A percentile compares a stretch with the other conserved stretches of the same genome.
phyloP scores from a whole-genome alignment of 1,140 invertebrate species.

The Bombus sylvicola region DNA sequence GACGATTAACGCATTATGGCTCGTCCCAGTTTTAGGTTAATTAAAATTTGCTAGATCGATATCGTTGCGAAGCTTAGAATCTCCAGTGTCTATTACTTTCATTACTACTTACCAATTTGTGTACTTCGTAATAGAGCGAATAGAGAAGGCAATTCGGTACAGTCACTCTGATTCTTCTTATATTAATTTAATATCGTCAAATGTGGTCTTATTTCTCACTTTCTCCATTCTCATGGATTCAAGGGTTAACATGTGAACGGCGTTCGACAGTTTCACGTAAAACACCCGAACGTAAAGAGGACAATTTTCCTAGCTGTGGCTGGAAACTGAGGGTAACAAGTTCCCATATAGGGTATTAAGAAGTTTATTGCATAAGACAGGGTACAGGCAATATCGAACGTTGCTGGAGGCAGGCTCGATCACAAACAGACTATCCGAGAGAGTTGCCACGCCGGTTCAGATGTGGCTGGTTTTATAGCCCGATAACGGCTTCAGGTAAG shows the following conservation, averaged over 20 bases:
- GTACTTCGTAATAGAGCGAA: no score
- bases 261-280: no score
- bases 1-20: background rate
- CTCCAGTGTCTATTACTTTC: no score
- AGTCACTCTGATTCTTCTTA: no score
- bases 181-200: no score
- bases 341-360: background rate
- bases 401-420: background rate
- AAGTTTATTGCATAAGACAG: slow-evolving; percentile 11
- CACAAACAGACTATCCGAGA: slow-evolving; percentile 27
- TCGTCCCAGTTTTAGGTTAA: background rate
- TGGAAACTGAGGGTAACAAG: no score
- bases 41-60: background rate
- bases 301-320: background rate
- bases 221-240: background rate
- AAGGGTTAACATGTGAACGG: background rate
- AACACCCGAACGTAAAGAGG: background rate
- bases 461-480: slow-evolving; percentile 48
- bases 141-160: no score
- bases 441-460: background rate
- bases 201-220: no score
- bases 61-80: background rate
- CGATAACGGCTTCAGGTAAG: slow-evolving; percentile 50
- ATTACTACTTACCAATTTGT: no score
- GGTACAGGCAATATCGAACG: background rate